Evolutionary conservation across 2,797 vertebrate species (phyloP).

Genomic region (Notolepis coatsorum): DNA sequence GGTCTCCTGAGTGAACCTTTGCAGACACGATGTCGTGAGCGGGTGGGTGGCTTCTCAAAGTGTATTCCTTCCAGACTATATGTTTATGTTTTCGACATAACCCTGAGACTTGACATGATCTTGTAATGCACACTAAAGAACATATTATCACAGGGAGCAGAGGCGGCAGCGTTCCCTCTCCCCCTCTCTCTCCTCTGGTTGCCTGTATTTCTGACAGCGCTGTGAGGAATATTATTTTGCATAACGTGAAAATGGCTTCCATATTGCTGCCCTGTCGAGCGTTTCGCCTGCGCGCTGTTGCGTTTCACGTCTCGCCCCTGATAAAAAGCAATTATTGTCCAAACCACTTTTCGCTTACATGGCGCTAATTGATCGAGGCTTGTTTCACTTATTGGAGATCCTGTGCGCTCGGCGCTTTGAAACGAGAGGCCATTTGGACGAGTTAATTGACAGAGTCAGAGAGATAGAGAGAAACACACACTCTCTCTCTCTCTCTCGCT

Average conservation of each 20-base stretch:
- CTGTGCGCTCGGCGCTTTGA: slow-evolving; percentile 41
- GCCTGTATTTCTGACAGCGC: slow-evolving; percentile 28
- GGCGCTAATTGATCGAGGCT: slow-evolving; percentile 51
- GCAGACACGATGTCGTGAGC: slow-evolving; percentile 46
- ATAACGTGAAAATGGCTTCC: slow-evolving; percentile 29
- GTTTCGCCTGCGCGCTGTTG: slow-evolving; percentile 25
- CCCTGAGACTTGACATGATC: slow-evolving; percentile 39
- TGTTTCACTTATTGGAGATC: slow-evolving; percentile 39
- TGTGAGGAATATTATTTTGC: slow-evolving; percentile 33
- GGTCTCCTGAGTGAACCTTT: slow-evolving; percentile 41
- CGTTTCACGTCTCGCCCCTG: slow-evolving; percentile 28
- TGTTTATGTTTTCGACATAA: slow-evolving; percentile 46
- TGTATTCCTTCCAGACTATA: slow-evolving; percentile 21
- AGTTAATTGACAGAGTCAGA: slow-evolving; percentile 58
- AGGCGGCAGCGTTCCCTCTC: slow-evolving; percentile 23
- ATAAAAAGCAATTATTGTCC: slow-evolving; percentile 38
- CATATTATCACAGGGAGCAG: slow-evolving; percentile 13
- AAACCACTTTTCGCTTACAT: slow-evolving; percentile 19
- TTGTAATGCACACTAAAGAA: slow-evolving; percentile 29
- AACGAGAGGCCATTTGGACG: slow-evolving; percentile 58
- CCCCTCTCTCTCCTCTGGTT: slow-evolving; percentile 36
- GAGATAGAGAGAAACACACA: slow-evolving; percentile 2
- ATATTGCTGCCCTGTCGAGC: slow-evolving; percentile 29
- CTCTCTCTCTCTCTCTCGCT: too few species aligned
- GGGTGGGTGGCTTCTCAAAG: slow-evolving; percentile 31